Percentiles rank a stretch among this genome's conserved stretches.
phyloP scores from a whole-genome alignment of 2,113 vertebrate species.

The Emydocephalus ijimae region DNA sequence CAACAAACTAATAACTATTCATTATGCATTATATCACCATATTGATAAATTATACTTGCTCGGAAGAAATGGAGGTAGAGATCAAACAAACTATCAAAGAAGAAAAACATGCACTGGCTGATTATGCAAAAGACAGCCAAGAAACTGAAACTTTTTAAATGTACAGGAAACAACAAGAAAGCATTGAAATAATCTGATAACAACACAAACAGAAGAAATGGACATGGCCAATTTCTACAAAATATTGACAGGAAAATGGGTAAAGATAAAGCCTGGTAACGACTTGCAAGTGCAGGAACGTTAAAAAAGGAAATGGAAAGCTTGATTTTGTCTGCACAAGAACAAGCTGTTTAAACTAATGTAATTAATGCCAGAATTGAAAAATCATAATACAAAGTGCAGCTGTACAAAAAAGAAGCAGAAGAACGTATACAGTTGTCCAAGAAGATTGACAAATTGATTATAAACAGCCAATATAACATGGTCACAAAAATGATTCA shows the following conservation, averaged over 20 bases:
- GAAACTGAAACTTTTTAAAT: neutral
- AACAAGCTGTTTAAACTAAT: neutral
- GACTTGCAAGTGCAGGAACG: neutral
- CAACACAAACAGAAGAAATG: neutral
- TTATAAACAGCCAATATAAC: neutral
- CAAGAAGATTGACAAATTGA: neutral
- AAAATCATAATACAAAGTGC: neutral
- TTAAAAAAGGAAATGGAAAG: neutral
- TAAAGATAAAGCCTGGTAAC: neutral
- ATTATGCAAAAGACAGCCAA: neutral
- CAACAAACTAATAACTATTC: neutral
- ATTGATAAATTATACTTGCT: neutral
- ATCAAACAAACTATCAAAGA: neutral
- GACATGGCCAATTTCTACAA: neutral
- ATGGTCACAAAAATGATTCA: neutral
- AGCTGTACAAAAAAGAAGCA: neutral
- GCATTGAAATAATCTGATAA: neutral
- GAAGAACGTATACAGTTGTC: neutral
- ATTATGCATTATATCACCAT: neutral
- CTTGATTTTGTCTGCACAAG: neutral
- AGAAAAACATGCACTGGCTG: neutral
- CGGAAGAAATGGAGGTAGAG: neutral
- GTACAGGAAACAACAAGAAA: neutral
- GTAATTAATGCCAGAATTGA: neutral
- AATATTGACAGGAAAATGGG: neutral